Evolutionary conservation across 1,140 invertebrate genomes (phyloP).

Genomic region (Drosophila orena): DNA sequence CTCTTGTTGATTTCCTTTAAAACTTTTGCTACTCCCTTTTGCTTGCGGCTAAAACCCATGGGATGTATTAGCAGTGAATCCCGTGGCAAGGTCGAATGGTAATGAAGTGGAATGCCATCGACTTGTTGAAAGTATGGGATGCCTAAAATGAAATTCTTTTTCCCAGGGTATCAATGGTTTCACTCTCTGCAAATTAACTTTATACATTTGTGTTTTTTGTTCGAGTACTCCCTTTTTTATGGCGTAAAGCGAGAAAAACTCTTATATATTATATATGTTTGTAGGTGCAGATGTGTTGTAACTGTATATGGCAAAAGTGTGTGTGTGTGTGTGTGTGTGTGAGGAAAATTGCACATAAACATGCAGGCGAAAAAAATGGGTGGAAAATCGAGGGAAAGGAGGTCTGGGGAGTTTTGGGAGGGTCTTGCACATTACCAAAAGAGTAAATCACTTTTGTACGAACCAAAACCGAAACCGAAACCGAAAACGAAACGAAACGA

Average conservation of each 20-base stretch:
- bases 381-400: constrained; percentile 1
- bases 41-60: constrained; percentile 1
- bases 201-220: constrained; percentile 6
- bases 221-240: not conserved
- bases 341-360: constrained; percentile 28
- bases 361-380: constrained; percentile 18
- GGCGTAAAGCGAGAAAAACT: not conserved
- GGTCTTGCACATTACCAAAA: constrained; percentile 64
- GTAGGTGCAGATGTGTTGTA: constrained; percentile 19
- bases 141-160: not conserved
- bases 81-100: constrained; percentile 11
- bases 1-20: not conserved
- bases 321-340: constrained; percentile 1
- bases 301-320: constrained; percentile 20
- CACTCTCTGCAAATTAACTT: not conserved
- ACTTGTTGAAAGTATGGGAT: constrained; percentile 11
- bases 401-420: constrained; percentile 2
- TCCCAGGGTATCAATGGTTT: constrained; percentile 25
- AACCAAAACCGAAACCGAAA: constrained; percentile 26
- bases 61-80: constrained; percentile 15
- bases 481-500: constrained; percentile 14
- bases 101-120: constrained; percentile 17
- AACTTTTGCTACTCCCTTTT: not conserved
- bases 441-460: constrained; percentile 74
- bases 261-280: constrained; percentile 11